Conservation (phyloP, 2,888 invertebrate genomes). For the Hemithea aestivaria region DNA sequence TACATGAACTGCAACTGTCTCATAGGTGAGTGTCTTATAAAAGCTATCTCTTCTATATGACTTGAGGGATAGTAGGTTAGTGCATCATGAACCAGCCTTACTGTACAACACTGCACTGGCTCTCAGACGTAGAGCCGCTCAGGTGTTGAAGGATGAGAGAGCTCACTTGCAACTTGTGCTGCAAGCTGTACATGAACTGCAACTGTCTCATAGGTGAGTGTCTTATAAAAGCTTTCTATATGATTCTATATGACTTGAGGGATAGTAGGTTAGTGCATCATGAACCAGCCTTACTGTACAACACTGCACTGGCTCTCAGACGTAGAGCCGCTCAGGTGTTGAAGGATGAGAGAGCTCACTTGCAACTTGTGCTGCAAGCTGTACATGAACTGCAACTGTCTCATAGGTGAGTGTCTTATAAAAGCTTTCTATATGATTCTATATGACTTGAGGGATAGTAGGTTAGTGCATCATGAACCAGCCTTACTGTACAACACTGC, state of each 20-base stretch:
- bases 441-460: slow-evolving; percentile 94
- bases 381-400: not conserved
- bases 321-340: slow-evolving; percentile 54
- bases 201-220: not conserved
- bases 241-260: too few species aligned
- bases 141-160: not conserved
- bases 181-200: not conserved
- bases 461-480: slow-evolving; percentile 96
- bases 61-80: too few species aligned
- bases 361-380: not conserved
- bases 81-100: too few species aligned
- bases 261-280: too few species aligned
- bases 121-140: slow-evolving; percentile 68
- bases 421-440: too few species aligned
- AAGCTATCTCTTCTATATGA: not conserved
- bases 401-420: not conserved
- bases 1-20: slow-evolving; percentile 95
- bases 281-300: too few species aligned
- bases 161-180: not conserved
- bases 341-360: not conserved
- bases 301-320: too few species aligned
- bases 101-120: too few species aligned
- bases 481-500: slow-evolving; percentile 97
- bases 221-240: too few species aligned
- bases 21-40: slow-evolving; percentile 81